Evolutionary conservation across 2,888 invertebrate species (phyloP), one percentile per base, ranked within the genome.

Genomic region (Meteorus colon): DNA sequence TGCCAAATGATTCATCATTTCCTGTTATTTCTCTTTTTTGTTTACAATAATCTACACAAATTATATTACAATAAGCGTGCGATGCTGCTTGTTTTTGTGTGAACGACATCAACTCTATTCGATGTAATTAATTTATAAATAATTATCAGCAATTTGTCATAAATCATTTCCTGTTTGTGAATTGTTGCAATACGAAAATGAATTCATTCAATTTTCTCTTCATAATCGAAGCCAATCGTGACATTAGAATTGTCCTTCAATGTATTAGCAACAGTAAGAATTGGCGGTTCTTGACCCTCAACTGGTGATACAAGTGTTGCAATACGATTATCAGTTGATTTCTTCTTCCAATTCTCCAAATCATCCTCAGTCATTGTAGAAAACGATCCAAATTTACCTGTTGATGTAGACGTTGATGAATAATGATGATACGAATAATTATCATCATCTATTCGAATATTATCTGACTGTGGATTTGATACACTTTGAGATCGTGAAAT

Each of bases 221-320:
- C 80, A 37, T 87, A 81, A 41, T 87, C 81, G 71, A 88, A 88
- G n/a, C 88, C 88, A 68, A 87, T 74, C 8, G 84, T 87, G 12
- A 88, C 78, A 59, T 83, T 84, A 1, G 86, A 81, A 55, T 76
- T 82, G 60, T 84, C 84, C 41, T 83, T 86, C 27, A 89, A 79
- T 77, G 85, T 88, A 34, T 83, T 79, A 4, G 89, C 89, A 6
- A 88, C 74, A 0, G 89, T 89, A 16, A 89, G 75, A 45, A 85
- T 78, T 6, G 89, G 89, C 34, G 84, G 81, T 14, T 84, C 82
- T 0, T 78, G 51, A 0, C 19, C 27, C 0, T 75, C 76, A n/a
- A 66, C 6, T 0, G 80, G 41, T 6, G 79, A 48, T n/a, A 72
- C 45, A 63, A 76, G 67, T 16, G 76, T 4, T 55, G n/a, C 8